phyloP scores from a whole-genome alignment of 2,113 vertebrate species.

The Bambusicola thoracicus region DNA sequence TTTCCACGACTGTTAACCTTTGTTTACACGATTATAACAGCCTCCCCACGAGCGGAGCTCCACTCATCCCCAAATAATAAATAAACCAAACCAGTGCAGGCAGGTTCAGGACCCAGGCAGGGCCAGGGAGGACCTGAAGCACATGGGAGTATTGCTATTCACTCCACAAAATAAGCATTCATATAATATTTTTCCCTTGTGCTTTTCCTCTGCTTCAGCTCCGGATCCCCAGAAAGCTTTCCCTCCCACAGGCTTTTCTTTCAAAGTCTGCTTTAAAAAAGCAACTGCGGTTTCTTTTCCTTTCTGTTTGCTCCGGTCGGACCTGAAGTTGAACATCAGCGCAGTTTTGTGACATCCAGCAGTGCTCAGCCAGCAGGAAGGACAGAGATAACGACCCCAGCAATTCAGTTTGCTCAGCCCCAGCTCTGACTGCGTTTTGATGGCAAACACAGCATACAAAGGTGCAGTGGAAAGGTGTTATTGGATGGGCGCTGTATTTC shows the following conservation, averaged over 20 bases:
- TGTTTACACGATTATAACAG: background rate
- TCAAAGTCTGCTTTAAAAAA: background rate
- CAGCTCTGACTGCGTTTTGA: background rate
- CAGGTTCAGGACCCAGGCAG: constrained; percentile 1
- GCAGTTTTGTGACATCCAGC: no score
- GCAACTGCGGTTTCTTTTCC: background rate
- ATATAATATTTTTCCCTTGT: accelerated
- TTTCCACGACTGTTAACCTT: background rate
- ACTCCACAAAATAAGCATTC: accelerated
- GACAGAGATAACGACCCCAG: no score
- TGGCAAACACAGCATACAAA: background rate
- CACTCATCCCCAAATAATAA: constrained; percentile 17
- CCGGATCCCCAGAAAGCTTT: background rate
- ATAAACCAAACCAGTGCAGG: constrained; percentile 35
- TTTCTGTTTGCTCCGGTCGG: background rate
- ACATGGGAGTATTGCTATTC: background rate
- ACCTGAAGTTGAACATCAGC: no score
- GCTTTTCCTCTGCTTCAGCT: background rate
- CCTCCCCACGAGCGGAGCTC: background rate
- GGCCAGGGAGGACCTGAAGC: background rate
- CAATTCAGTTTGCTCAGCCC: background rate
- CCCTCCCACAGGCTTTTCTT: background rate
- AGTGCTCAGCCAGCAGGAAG: no score
- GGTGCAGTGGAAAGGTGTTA: background rate
- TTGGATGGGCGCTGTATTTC: background rate